phyloP scores from a whole-genome alignment of 2,797 vertebrate genomes.

The Coreius guichenoti region DNA sequence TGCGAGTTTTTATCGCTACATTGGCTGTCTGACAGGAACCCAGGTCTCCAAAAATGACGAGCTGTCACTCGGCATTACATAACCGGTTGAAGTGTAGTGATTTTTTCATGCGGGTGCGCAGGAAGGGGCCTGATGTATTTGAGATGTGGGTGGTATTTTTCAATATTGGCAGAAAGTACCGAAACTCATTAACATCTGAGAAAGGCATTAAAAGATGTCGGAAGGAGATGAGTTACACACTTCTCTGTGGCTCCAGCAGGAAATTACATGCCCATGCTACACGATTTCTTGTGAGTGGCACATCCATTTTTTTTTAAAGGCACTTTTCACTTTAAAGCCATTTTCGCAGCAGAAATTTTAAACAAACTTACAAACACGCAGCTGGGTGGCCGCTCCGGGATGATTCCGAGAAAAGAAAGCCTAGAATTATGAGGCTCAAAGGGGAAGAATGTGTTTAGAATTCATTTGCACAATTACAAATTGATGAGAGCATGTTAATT shows the following conservation, averaged over 20 bases:
- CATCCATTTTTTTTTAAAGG: conserved; percentile 7
- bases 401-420: conserved; percentile 19
- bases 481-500: conserved; percentile 52
- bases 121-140: conserved; percentile 61
- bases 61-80: conserved; percentile 77
- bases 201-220: conserved; percentile 55
- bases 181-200: conserved; percentile 47
- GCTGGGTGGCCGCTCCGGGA: conserved; percentile 30
- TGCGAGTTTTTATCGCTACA: conserved; percentile 55
- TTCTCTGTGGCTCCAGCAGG: conserved; percentile 34
- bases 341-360: background rate
- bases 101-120: conserved; percentile 74
- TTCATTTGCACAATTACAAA: conserved; percentile 49
- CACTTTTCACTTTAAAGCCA: conserved; percentile 27
- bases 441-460: conserved; percentile 33
- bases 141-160: conserved; percentile 60
- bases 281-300: conserved; percentile 21
- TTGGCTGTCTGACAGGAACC: conserved; percentile 72
- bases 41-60: conserved; percentile 68
- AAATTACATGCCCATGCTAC: conserved; percentile 53
- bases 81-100: conserved; percentile 40
- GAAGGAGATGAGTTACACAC: conserved; percentile 43
- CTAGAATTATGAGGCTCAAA: conserved; percentile 5
- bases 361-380: conserved; percentile 50
- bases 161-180: conserved; percentile 44